A percentile compares a stretch with the other conserved stretches of the same genome.
phyloP scores from a whole-genome alignment of 2,888 invertebrate species.

The Sussaba pulchella region DNA sequence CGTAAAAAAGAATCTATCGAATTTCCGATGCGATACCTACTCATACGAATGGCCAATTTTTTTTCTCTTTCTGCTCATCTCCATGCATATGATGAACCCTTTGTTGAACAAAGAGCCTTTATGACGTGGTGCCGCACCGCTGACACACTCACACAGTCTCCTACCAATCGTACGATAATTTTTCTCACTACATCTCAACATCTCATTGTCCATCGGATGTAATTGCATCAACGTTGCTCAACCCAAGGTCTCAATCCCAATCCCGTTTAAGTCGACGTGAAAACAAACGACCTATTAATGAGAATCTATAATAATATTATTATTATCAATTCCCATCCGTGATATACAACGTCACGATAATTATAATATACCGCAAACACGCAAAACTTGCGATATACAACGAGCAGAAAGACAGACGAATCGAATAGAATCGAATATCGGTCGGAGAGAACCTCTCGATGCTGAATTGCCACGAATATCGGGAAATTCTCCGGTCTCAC shows the following conservation, averaged over 20 bases:
- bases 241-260: no score
- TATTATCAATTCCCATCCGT: no score
- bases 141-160: not conserved
- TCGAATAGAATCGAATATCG: not conserved
- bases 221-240: no score
- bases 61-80: not conserved
- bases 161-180: not conserved
- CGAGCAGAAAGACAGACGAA: not conserved
- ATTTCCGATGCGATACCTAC: slow-evolving; percentile 7
- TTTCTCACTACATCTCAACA: no score
- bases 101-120: not conserved
- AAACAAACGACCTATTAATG: no score
- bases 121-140: not conserved
- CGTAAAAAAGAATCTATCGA: slow-evolving; percentile 18
- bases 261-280: no score
- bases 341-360: not conserved
- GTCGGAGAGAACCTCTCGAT: not conserved
- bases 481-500: slow-evolving; percentile 2
- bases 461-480: not conserved
- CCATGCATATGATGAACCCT: slow-evolving; percentile 16
- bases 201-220: no score
- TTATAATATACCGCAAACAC: not conserved
- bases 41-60: not conserved
- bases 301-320: no score
- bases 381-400: not conserved